A percentile compares a stretch with the other conserved stretches of the same genome.
phyloP scores from a whole-genome alignment of 2,113 vertebrate species.

The Thalassoma bifasciatum region DNA sequence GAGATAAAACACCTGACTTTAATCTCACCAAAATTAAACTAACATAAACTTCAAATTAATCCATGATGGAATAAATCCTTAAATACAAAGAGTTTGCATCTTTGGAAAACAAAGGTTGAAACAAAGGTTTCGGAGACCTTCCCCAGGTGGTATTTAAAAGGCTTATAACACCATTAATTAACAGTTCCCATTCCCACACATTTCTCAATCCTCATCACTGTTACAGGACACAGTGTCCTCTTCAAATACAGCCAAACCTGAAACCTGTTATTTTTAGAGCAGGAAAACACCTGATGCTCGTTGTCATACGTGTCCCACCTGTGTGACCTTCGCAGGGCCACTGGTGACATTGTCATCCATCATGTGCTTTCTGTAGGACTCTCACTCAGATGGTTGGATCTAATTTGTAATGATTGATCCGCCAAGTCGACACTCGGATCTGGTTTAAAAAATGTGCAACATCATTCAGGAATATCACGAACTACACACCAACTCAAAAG shows the following conservation, averaged over 20 bases:
- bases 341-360: constrained; percentile 70
- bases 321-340: constrained; percentile 75
- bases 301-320: constrained; percentile 42
- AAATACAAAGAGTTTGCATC: background rate
- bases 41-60: background rate
- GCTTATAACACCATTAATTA: background rate
- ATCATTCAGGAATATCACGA: background rate
- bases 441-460: background rate
- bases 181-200: background rate
- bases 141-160: background rate
- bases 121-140: constrained; percentile 37
- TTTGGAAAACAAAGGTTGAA: background rate
- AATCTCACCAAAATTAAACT: background rate
- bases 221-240: background rate
- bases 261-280: background rate
- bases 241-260: background rate
- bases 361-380: constrained; percentile 20
- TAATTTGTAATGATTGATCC: background rate
- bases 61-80: background rate
- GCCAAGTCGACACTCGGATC: background rate
- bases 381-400: constrained; percentile 2
- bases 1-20: constrained; percentile 14
- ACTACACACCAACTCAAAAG: background rate
- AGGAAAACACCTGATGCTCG: constrained; percentile 58
- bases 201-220: background rate